phyloP scores from a whole-genome alignment of 2,113 vertebrate genomes.

The Circaetus gallicus region DNA sequence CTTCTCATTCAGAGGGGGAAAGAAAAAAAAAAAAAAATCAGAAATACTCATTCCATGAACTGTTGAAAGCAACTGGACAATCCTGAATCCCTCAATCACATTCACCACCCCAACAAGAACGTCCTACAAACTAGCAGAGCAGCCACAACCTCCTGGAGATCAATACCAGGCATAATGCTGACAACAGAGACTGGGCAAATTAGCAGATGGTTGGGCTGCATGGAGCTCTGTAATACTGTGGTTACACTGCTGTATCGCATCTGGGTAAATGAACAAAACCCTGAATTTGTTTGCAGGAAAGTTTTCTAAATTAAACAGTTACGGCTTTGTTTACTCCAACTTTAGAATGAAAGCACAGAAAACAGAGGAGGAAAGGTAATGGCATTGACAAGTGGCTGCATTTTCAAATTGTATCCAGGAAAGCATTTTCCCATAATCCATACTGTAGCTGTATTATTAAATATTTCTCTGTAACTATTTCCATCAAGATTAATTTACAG shows the following conservation, averaged over 20 bases:
- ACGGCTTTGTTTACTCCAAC: background rate
- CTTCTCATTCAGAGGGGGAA: background rate
- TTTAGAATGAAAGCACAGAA: background rate
- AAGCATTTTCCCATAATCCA: background rate
- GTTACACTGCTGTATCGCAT: background rate
- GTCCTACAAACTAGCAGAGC: background rate
- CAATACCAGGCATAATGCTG: background rate
- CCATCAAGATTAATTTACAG: background rate
- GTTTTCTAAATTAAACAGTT: background rate
- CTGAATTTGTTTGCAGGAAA: background rate
- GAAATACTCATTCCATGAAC: background rate
- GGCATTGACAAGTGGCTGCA: background rate
- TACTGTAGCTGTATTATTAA: background rate
- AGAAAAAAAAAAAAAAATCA: background rate
- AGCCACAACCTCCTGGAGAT: background rate
- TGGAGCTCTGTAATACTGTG: background rate
- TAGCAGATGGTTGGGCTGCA: no score
- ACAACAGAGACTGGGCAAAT: background rate
- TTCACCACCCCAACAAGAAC: background rate
- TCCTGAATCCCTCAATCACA: background rate
- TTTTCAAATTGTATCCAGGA: background rate
- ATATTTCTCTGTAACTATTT: background rate
- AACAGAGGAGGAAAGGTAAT: background rate
- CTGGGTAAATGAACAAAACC: background rate
- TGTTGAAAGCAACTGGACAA: background rate